Conservation (phyloP, 2,113 vertebrate genomes). For the Catharus minimus region DNA sequence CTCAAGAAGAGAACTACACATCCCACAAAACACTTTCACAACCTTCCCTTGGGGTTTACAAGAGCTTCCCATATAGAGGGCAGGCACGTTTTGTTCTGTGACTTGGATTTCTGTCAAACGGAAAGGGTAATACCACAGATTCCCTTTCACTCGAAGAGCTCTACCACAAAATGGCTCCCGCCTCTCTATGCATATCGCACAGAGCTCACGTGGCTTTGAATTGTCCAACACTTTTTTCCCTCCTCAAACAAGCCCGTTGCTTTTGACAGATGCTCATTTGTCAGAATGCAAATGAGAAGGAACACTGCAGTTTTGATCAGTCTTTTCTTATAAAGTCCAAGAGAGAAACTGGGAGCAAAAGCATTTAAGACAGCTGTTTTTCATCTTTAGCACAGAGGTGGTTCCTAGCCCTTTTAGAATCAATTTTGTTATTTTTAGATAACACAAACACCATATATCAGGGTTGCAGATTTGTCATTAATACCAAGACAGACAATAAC, state of each 20-base stretch:
- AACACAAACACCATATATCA: neutral
- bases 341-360: neutral
- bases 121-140: neutral
- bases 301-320: neutral
- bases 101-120: neutral
- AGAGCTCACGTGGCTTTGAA: neutral
- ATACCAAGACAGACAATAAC: neutral
- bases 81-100: neutral
- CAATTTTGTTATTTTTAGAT: neutral
- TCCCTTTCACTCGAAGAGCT: neutral
- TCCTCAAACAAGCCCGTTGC: neutral
- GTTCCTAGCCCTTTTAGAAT: neutral
- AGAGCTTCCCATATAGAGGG: neutral
- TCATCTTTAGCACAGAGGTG: neutral
- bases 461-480: neutral
- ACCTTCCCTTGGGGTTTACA: neutral
- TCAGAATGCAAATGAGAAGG: neutral
- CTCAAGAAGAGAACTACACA: neutral
- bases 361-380: neutral
- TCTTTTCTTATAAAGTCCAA: neutral
- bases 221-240: rapidly evolving
- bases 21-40: neutral
- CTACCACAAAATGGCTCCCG: neutral
- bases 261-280: neutral
- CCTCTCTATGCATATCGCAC: rapidly evolving